phyloP scores from a whole-genome alignment of 2,797 vertebrate genomes.

The Smutsia temminckii region DNA sequence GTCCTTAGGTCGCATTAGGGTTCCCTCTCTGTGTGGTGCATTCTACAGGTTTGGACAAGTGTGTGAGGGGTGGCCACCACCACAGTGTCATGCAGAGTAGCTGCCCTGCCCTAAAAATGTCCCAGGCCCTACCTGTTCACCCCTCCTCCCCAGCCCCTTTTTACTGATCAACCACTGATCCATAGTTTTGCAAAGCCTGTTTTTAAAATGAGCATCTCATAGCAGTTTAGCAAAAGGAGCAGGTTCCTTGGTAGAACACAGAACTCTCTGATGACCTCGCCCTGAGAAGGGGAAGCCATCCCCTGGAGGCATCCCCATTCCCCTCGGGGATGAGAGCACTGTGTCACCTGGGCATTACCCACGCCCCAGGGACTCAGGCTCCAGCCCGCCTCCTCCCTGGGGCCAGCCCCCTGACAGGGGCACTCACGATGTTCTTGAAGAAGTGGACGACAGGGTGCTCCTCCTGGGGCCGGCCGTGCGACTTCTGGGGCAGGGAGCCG shows the following conservation, averaged over 20 bases:
- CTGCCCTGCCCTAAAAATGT: rapidly evolving
- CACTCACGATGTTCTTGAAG: slow-evolving; percentile 97
- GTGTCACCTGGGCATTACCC: rapidly evolving
- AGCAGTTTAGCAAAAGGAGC: background rate
- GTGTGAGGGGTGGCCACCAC: rapidly evolving
- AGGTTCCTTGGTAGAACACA: no score
- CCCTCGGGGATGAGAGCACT: background rate
- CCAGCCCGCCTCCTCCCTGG: rapidly evolving
- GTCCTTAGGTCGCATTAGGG: rapidly evolving
- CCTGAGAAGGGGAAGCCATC: no score
- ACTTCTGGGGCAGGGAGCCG: slow-evolving; percentile 92
- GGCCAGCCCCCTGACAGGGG: rapidly evolving
- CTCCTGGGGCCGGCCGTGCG: slow-evolving; percentile 91
- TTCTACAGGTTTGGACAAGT: rapidly evolving
- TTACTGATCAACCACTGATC: no score
- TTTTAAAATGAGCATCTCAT: background rate
- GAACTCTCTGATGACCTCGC: rapidly evolving
- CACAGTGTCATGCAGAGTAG: rapidly evolving
- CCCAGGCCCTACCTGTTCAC: rapidly evolving
- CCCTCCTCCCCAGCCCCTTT: no score
- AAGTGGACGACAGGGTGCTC: slow-evolving; percentile 97
- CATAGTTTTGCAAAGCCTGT: background rate
- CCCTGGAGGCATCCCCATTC: background rate
- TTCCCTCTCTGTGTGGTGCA: rapidly evolving
- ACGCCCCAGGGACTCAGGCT: no score